These are phyloP conservation scores for Pollimyrus isidori DNA, from an alignment of 2,113 vertebrate species.

Conservation along the genomic window DNA sequence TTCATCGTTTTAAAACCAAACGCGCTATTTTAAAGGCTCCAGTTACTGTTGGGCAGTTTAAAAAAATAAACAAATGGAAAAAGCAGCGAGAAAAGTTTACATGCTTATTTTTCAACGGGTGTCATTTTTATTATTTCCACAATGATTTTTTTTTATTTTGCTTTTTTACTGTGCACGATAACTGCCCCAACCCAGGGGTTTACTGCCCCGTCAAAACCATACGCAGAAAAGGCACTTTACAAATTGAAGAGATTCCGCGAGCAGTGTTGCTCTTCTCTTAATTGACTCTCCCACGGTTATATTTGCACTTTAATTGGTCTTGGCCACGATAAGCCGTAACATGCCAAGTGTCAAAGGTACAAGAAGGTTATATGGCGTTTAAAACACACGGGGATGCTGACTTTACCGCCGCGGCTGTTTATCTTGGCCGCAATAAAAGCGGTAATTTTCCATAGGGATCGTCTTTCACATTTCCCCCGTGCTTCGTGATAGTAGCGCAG, in stretches of 20 bases:
- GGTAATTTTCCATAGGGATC: neutral
- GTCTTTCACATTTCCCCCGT: neutral
- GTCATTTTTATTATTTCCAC: neutral
- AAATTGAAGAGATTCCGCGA: neutral
- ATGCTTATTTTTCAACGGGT: neutral
- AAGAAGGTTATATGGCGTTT: neutral
- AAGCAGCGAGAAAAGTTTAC: neutral
- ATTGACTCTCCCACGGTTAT: neutral
- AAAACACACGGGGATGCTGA: neutral
- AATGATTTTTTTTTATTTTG: neutral
- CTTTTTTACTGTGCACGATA: neutral
- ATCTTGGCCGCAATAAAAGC: neutral
- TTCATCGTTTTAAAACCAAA: neutral
- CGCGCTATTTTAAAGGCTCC: neutral
- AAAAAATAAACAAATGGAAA: neutral
- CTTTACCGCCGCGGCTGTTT: neutral
- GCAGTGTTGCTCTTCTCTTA: neutral
- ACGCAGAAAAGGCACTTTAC: neutral
- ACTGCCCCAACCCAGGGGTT: neutral
- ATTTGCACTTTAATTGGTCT: constrained; percentile 6
- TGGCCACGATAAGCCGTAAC: neutral
- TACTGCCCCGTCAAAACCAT: neutral
- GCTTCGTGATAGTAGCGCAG: neutral
- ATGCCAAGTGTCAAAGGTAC: neutral
- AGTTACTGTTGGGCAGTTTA: neutral